Percentiles rank a stretch among this genome's conserved stretches.
Evolutionary conservation across 2,797 vertebrate genomes (phyloP).

Genomic region (Cottoperca gobio): DNA sequence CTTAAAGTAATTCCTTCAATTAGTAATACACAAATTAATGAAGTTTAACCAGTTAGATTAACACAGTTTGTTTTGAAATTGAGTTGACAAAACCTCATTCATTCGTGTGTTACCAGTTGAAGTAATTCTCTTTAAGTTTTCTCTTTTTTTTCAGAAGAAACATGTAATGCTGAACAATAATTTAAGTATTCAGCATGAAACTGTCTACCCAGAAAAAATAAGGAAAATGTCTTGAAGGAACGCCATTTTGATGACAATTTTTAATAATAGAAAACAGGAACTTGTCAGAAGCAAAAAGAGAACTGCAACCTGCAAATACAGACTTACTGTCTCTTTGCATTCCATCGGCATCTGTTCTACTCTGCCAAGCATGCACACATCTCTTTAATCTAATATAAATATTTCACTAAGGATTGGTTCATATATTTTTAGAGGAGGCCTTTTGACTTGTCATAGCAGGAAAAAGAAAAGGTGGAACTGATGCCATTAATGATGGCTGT

Average conservation of each 20-base stretch:
- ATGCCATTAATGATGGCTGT: too few species aligned
- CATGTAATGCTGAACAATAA: too few species aligned
- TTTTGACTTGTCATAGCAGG: not conserved
- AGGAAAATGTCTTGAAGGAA: not conserved
- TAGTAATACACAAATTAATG: not conserved
- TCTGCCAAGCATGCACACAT: not conserved
- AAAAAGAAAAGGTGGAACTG: not conserved
- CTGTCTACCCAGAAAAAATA: not conserved
- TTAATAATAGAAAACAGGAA: slow-evolving; percentile 20
- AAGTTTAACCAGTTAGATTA: not conserved
- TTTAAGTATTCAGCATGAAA: not conserved
- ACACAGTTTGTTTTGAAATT: not conserved
- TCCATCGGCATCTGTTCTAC: not conserved
- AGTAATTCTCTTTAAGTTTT: not conserved
- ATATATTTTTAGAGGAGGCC: not conserved
- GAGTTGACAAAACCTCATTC: not conserved
- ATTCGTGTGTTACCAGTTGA: not conserved
- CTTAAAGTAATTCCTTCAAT: not conserved
- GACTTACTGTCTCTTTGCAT: not conserved
- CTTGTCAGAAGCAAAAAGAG: slow-evolving; percentile 6
- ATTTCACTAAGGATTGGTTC: not conserved
- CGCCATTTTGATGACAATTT: not conserved
- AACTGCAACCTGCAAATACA: not conserved
- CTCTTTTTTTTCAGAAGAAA: not conserved
- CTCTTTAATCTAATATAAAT: not conserved